phyloP scores from a whole-genome alignment of 2,888 invertebrate genomes.

The Nebria brevicollis region DNA sequence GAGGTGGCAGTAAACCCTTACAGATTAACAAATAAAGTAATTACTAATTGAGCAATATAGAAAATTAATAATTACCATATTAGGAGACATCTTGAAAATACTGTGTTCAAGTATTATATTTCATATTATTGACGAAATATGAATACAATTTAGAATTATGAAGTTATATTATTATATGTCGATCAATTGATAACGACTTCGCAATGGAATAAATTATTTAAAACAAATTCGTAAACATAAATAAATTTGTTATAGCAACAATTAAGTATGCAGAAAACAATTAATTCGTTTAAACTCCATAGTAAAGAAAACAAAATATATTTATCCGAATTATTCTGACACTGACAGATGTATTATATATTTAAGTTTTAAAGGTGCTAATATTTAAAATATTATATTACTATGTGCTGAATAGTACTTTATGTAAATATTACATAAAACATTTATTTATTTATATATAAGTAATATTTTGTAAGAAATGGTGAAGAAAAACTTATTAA shows the following conservation, averaged over 20 bases:
- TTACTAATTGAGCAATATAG: too few relatives aligned
- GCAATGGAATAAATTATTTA: neutral
- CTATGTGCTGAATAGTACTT: neutral
- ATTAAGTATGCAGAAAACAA: neutral
- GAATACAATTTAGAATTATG: too few relatives aligned
- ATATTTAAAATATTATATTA: neutral
- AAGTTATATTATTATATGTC: too few relatives aligned
- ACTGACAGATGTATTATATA: neutral
- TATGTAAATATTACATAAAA: neutral
- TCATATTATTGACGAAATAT: too few relatives aligned
- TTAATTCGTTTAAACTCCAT: neutral
- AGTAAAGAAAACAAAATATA: neutral
- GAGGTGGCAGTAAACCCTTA: too few relatives aligned
- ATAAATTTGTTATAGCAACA: neutral
- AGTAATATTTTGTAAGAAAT: neutral
- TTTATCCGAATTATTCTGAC: neutral
- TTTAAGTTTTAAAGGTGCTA: neutral
- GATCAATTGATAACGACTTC: neutral
- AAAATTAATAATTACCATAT: too few relatives aligned
- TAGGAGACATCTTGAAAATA: too few relatives aligned
- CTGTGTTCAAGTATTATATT: too few relatives aligned
- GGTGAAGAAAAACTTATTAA: neutral
- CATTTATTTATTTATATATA: neutral
- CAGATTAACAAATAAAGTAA: too few relatives aligned
- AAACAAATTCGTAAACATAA: neutral